phyloP scores from a whole-genome alignment of 2,797 vertebrate genomes.

The Petrocephalus schoutedeni region DNA sequence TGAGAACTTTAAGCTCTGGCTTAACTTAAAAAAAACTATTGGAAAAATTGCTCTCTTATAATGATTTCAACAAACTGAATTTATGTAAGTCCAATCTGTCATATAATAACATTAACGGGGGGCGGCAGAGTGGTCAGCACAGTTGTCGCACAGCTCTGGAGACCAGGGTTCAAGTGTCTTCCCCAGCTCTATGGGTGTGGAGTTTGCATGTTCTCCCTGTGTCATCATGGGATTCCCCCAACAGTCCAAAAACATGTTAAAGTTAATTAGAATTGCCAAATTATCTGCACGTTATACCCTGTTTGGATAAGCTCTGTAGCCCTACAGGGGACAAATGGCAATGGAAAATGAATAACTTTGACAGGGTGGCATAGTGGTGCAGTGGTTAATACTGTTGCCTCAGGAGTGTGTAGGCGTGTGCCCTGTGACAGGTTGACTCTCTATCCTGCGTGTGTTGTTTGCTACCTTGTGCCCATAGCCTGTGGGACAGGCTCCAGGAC shows the following conservation, averaged over 20 bases:
- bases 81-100: neutral
- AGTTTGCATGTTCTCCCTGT: neutral
- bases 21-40: neutral
- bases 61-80: neutral
- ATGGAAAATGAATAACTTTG: neutral
- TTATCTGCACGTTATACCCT: neutral
- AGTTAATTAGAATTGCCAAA: neutral
- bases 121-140: neutral
- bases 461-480: neutral
- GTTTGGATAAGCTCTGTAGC: neutral
- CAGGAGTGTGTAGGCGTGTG: neutral
- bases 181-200: neutral
- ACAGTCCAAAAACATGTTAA: neutral
- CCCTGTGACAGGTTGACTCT: neutral
- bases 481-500: neutral
- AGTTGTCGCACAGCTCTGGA: neutral
- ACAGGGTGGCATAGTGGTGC: neutral
- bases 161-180: neutral
- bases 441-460: neutral
- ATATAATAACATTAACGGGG: neutral
- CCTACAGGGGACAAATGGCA: neutral
- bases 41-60: neutral
- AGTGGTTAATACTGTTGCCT: neutral
- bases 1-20: neutral
- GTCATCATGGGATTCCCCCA: neutral